Base-by-base conservation (phyloP, 2,797 vertebrate genomes). In the Alosa sapidissima region DNA sequence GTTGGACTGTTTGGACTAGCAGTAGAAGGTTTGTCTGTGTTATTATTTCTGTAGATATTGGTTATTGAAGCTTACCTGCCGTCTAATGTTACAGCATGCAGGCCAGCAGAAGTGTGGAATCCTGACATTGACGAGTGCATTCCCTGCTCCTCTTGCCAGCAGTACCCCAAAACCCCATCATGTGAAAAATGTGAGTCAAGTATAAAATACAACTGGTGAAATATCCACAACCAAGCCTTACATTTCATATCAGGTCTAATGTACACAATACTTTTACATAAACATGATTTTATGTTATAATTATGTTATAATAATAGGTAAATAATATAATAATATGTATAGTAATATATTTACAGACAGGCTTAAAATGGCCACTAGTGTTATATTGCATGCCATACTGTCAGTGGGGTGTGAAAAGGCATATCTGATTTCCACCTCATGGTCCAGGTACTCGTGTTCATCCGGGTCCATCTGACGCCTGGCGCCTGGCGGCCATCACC, bases 401-500 rank as follows among this genome's bases (percentile, higher is more conserved):
- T 16, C 19, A 47, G 36, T 47, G 16, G 72, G 72, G 41, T 3
- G 3, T 41, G 13, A 1, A 36, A 33, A 75, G 3, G 68, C 13
- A 41, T 41, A 11, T n/a, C 10, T 68, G 9, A 75, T 75, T 47
- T 78, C 16, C 41, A 1, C 68, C 33, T 75, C 13, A 4, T 78
- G 72, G 19, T 45, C 88, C 87, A 90, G 90, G 90, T 84, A 87
- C 90, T 83, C 84, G 83, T 47, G 72, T 87, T 58, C 82, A n/a
- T n/a, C 93, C 91, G 2, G 91, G 94, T 87, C 88, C 86, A 0
- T 45, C 90, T 0, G 92, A 94, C 0, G 87, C 93, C 86, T 96
- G 96, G 96, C 95, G 94, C 78, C 88, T 95, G 81, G 95, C 95
- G 0, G 96, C 96, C 82, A 96, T 96, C 87, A 95, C 95, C 85